A percentile compares a stretch with the other conserved stretches of the same genome.
phyloP scores from a whole-genome alignment of 1,140 invertebrate species.

The Drosophila novamexicana region DNA sequence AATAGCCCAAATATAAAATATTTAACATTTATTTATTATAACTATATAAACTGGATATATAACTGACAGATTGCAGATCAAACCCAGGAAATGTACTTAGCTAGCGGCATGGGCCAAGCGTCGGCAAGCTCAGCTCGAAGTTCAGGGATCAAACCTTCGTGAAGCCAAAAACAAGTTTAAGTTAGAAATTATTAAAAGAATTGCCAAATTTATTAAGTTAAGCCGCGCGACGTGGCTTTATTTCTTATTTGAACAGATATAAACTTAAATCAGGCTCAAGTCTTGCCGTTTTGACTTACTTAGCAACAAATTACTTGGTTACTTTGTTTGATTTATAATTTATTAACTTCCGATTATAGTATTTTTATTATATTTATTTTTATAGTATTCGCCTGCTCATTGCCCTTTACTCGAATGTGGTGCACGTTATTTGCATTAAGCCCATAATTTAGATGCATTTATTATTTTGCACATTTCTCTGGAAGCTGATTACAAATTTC shows the following conservation, averaged over 20 bases:
- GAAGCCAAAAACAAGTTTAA: no score
- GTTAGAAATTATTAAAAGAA: no score
- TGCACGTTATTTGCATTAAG: conserved; percentile 69
- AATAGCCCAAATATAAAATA: conserved; percentile 5
- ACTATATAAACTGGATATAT: neutral
- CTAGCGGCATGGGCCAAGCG: no score
- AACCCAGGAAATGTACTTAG: no score
- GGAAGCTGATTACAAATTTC: conserved; percentile 61
- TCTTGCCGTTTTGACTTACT: neutral
- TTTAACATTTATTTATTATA: neutral
- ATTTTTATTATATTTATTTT: conserved; percentile 5
- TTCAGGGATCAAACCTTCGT: no score
- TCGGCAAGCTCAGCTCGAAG: no score
- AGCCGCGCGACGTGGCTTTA: no score
- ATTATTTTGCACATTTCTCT: conserved; percentile 42
- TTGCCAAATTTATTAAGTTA: no score
- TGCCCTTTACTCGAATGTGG: conserved; percentile 65
- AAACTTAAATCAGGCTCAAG: neutral
- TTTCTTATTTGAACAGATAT: neutral
- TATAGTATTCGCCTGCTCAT: conserved; percentile 48
- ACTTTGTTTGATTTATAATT: neutral
- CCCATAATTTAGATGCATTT: conserved; percentile 77
- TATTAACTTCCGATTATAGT: neutral
- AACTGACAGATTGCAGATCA: no score
- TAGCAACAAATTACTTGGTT: neutral